A percentile compares a stretch with the other conserved stretches of the same genome.
Evolutionary conservation across 2,113 vertebrate genomes (phyloP).

Genomic region (Protomyctophum bolini): DNA sequence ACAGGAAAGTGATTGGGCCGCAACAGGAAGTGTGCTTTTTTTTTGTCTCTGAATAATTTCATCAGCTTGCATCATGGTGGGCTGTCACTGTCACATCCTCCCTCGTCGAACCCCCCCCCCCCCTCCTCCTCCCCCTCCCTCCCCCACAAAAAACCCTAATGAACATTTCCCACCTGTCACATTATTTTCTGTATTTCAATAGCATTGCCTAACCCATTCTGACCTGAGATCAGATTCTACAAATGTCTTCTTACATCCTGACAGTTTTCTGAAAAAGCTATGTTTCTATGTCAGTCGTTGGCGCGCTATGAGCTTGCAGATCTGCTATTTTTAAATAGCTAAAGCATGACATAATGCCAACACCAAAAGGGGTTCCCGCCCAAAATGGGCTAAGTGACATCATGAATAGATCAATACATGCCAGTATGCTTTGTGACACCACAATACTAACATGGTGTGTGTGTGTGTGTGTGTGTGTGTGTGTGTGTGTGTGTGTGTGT

Average conservation of each 20-base stretch:
- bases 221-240: too few relatives aligned
- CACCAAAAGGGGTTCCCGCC: too few relatives aligned
- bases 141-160: slow-evolving; percentile 30
- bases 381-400: too few relatives aligned
- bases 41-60: slow-evolving; percentile 70
- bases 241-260: too few relatives aligned
- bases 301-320: too few relatives aligned
- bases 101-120: slow-evolving; percentile 43
- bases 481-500: too few relatives aligned
- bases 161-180: slow-evolving; percentile 69
- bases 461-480: too few relatives aligned
- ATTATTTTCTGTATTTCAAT: slow-evolving; percentile 58
- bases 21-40: slow-evolving; percentile 66
- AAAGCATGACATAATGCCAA: too few relatives aligned
- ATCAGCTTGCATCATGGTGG: slow-evolving; percentile 71
- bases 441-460: slow-evolving; percentile 7
- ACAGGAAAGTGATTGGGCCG: slow-evolving; percentile 63
- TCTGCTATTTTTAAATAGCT: too few relatives aligned
- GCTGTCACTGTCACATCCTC: slow-evolving; percentile 66
- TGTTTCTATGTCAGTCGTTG: too few relatives aligned
- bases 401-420: slow-evolving; percentile 35
- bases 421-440: slow-evolving; percentile 25
- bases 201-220: slow-evolving; percentile 50
- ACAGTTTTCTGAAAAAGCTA: too few relatives aligned
- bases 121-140: too few relatives aligned